Evolutionary conservation across 2,797 vertebrate species (phyloP), one percentile per base, ranked within the genome.

Genomic region (Clarias fuscus): DNA sequence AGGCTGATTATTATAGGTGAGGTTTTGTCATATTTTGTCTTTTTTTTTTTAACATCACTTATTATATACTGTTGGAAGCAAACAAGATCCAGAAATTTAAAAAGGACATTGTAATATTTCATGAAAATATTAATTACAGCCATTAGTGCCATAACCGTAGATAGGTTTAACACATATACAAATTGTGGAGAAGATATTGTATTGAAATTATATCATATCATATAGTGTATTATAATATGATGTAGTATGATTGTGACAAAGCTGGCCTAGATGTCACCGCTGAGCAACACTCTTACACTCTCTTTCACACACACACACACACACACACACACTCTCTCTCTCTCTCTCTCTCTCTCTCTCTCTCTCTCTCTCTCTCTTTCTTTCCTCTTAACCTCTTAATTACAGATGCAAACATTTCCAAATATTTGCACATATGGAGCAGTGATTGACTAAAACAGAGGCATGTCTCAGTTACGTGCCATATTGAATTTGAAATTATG

Each of bases 1-100:
- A 95, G 97, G 64, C 97, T 99, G 90, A 95, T 99, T 89, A 95
- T 99, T 80, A 99, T 97, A 7, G 98, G 98, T 99, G 91, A 94
- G 67, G 27, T 81, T 48, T 14, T 14, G 1, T 0, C 37, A 43
- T 61, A 59, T 14, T 30, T 61, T 40, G 14, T 58, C 14, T 58
- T 22, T 37, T 22, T 61, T 18, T 79, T 5, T 64, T 73, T 22
- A 14, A 4, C 37, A 72, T 20, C 37, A 43, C 37, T 73, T 48
- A 22, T 24, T 48, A 48, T 10, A 48, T 48, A 48, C 43, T 53
- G 27, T 27, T 30, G 43, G 71, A 73, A 48, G 43, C 20, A 24
- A 76, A 58, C n/a, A 27, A 13, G 14, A 59, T 33, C 0, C 27
- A 78, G 76, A 61, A 59, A 61, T 13, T 37, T 58, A 30, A 33